Conservation (phyloP, 2,113 vertebrate species). For the Saiga tatarica region DNA sequence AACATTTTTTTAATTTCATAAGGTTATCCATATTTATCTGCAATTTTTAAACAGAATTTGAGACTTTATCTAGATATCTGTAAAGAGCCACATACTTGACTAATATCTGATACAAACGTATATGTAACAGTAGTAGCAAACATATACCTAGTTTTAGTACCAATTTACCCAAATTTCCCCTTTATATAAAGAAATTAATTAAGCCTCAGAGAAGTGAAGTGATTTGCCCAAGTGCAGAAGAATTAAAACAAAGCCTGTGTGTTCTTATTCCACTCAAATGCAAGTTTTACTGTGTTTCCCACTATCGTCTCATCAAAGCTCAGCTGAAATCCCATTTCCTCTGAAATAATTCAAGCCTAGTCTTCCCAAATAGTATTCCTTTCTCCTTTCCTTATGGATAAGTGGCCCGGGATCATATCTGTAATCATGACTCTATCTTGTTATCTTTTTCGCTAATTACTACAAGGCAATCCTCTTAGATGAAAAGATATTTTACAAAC, state of each 20-base stretch:
- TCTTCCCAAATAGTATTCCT: not conserved
- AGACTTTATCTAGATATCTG: not conserved
- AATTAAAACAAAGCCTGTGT: not conserved
- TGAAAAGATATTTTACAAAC: not conserved
- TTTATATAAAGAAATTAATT: not conserved
- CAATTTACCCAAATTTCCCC: not conserved
- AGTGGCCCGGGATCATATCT: not conserved
- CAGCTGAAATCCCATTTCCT: not conserved
- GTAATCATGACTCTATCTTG: not conserved
- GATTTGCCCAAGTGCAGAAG: not conserved
- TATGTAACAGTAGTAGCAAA: not conserved
- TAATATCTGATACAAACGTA: not conserved
- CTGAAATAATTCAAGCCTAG: not conserved
- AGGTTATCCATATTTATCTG: not conserved
- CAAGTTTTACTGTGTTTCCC: not conserved
- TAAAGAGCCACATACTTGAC: not conserved
- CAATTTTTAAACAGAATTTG: conserved; percentile 6
- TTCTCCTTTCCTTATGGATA: not conserved
- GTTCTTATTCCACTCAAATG: not conserved
- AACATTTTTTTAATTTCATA: not conserved
- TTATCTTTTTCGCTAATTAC: not conserved
- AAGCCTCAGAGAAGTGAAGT: not conserved
- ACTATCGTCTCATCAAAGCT: conserved; percentile 4
- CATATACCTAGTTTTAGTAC: not conserved
- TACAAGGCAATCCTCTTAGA: not conserved